Base-by-base conservation (phyloP, 1,140 invertebrate genomes). In the Philopotamus ludificatus region DNA sequence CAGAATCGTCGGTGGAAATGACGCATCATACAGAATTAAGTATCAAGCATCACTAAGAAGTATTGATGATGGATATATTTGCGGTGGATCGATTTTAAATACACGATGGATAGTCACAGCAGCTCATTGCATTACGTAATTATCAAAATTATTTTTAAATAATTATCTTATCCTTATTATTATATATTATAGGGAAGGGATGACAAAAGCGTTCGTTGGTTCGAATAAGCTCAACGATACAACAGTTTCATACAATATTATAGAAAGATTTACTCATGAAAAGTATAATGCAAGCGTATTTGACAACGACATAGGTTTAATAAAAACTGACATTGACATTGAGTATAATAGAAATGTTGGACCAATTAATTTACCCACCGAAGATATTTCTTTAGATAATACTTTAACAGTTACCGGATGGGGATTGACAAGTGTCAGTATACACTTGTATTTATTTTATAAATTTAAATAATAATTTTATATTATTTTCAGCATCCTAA, bases 21-120 rank as follows among this genome's bases (percentile, higher is more conserved):
- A 71, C 8, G 70, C 70, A 10, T 76, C 73, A 9, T 34, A 7
- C 12, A 71, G 61, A 20, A 47, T 44, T 65, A 77, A 78, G 3
- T 81, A 75, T 70, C 78, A 79, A 65, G 71, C 79, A 10, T 79
- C 78, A 22, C 45, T 80, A 51, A 74, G 78, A 66, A 74, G 73
- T 72, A 70, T 71, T 58, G 67, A 68, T 20, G 44, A 12, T 0
- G 65, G 64, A 1, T 83, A 83, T 47, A 73, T 82, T 61, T 85
- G 86, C 72, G 80, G 79, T 53, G 82, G 77, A 34, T 73, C 77
- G 4, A 77, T 85, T 21, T 65, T 85, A 15, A 72, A 73, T 41
- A 53, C 68, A 9, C 16, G 73, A 41, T 83, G 77, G 77, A 70
- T 85, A 21, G 0, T 86, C 0, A 82, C 82, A 4, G 83, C 84